These are phyloP conservation scores for Phrynosoma blainvillii DNA, from an alignment of 2,113 vertebrate species.

Conservation along the genomic window DNA sequence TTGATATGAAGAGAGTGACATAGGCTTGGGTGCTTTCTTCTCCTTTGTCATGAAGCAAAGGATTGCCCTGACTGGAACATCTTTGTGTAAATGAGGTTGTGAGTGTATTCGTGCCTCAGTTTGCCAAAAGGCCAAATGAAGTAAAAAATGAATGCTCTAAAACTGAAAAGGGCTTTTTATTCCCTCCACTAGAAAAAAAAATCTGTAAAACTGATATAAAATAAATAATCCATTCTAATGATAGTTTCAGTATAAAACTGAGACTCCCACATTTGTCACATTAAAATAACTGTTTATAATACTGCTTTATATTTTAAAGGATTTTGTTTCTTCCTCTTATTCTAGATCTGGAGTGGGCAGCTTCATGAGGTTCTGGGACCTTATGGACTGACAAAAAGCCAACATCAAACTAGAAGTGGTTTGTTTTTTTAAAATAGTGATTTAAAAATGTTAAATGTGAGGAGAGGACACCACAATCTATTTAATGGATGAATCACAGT, in stretches of 20 bases:
- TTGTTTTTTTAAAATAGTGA: too few species aligned
- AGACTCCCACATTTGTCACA: accelerated
- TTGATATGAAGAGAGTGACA: background rate
- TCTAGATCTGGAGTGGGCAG: background rate
- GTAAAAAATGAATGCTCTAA: conserved; percentile 6
- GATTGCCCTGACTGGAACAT: background rate
- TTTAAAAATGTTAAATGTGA: too few species aligned
- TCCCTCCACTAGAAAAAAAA: background rate
- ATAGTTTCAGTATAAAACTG: background rate
- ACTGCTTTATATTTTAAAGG: background rate
- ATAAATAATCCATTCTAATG: background rate
- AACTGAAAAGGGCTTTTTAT: background rate
- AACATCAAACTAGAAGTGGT: too few species aligned
- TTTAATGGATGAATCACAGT: too few species aligned
- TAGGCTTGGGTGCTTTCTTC: background rate
- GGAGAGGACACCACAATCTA: too few species aligned
- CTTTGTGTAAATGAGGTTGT: background rate
- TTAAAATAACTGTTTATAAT: background rate
- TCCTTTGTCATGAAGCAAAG: background rate
- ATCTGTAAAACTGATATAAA: too few species aligned
- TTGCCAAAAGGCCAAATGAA: accelerated
- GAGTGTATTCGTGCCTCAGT: background rate
- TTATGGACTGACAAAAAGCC: too few species aligned
- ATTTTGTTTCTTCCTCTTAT: background rate
- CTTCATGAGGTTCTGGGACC: background rate